Conservation (phyloP, 2,113 vertebrate species). For the Amblyornis subalaris region DNA sequence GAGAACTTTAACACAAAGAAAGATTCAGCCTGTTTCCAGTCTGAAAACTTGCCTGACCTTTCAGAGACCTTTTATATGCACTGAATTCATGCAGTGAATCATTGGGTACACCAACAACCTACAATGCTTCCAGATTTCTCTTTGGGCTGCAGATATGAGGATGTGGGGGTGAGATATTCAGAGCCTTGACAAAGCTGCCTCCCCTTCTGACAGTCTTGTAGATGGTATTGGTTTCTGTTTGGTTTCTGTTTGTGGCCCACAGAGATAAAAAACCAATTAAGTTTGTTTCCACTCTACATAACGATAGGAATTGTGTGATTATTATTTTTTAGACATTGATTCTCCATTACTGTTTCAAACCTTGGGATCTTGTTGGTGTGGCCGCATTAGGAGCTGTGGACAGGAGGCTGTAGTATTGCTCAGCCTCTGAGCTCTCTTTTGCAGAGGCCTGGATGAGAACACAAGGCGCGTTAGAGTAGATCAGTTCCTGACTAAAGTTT, state of each 20-base stretch:
- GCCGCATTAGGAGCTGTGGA: not conserved
- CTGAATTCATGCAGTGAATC: not conserved
- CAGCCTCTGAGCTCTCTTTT: not conserved
- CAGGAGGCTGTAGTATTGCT: not conserved
- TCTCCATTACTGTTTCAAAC: not conserved
- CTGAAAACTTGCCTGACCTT: not conserved
- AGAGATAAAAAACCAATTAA: not conserved
- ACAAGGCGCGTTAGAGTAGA: not conserved
- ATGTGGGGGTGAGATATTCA: not conserved
- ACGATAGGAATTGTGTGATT: not conserved
- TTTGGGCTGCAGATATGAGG: not conserved
- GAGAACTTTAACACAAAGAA: not conserved
- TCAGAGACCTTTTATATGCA: not conserved
- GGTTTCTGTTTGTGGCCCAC: not conserved
- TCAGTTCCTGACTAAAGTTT: not conserved
- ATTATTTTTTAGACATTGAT: not conserved
- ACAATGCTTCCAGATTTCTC: not conserved
- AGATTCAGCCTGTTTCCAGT: not conserved
- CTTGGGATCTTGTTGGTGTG: not conserved
- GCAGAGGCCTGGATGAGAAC: not conserved
- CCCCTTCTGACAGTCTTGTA: not conserved
- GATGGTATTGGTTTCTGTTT: not conserved
- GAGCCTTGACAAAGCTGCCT: not conserved
- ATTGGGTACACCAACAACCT: not conserved
- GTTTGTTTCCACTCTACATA: not conserved